These are phyloP conservation scores for Pachyrhynchus sulphureomaculatus DNA, from an alignment of 1,140 invertebrate genomes.

Conservation along the genomic window DNA sequence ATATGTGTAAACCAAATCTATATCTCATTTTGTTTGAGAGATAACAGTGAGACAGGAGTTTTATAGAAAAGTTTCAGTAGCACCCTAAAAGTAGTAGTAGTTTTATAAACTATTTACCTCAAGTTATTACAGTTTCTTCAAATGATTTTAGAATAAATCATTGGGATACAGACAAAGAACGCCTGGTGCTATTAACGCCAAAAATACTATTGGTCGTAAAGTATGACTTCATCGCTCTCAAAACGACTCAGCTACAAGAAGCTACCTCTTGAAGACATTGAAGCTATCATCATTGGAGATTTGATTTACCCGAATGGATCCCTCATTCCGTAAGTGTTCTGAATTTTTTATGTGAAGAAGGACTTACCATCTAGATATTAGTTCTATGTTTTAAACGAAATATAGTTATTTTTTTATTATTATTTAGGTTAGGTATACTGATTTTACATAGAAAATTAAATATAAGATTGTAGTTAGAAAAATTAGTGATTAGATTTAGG, in stretches of 20 bases:
- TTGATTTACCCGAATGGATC: constrained; percentile 76
- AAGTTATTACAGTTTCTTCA: too few species aligned
- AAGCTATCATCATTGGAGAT: constrained; percentile 72
- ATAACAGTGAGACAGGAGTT: too few species aligned
- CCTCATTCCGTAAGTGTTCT: constrained; percentile 73
- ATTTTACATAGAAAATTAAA: too few species aligned
- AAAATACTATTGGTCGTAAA: constrained; percentile 72
- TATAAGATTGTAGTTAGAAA: neutral
- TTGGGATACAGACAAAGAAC: constrained; percentile 85
- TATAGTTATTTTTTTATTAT: too few species aligned
- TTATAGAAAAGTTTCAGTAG: too few species aligned
- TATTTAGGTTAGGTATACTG: too few species aligned
- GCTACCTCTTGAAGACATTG: constrained; percentile 65
- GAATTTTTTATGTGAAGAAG: neutral
- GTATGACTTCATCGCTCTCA: constrained; percentile 82
- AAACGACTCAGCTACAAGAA: constrained; percentile 67
- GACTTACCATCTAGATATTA: too few species aligned
- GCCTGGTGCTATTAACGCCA: constrained; percentile 71
- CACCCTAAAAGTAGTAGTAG: too few species aligned
- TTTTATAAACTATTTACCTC: too few species aligned
- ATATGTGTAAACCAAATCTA: too few species aligned
- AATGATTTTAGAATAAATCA: constrained; percentile 77
- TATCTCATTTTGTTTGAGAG: too few species aligned
- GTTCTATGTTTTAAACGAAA: too few species aligned
- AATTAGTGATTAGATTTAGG: neutral